Evolutionary conservation across 2,888 invertebrate species (phyloP).

Genomic region (Yponomeuta evonymella): DNA sequence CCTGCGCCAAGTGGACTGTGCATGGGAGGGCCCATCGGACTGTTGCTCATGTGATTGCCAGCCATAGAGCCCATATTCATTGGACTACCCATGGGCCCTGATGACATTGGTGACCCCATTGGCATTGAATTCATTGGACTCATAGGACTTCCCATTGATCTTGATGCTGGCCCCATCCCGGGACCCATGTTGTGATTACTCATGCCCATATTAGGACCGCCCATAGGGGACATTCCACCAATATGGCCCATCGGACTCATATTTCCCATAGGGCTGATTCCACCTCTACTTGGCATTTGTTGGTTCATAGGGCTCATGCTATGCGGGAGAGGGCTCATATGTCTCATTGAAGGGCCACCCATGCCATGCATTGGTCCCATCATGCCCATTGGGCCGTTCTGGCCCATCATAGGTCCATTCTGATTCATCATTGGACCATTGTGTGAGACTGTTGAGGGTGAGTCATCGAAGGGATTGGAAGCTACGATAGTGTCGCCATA

Average conservation of each 20-base stretch:
- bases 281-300: slow-evolving; percentile 79
- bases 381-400: slow-evolving; percentile 81
- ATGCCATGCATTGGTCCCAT: slow-evolving; percentile 79
- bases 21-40: slow-evolving; percentile 86
- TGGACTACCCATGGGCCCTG: slow-evolving; percentile 83
- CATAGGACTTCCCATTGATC: slow-evolving; percentile 84
- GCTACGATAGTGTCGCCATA: slow-evolving; percentile 96
- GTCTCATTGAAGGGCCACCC: slow-evolving; percentile 80
- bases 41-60: slow-evolving; percentile 79
- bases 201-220: slow-evolving; percentile 81
- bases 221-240: slow-evolving; percentile 83
- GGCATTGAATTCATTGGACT: slow-evolving; percentile 84
- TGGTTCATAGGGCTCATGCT: slow-evolving; percentile 79
- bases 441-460: slow-evolving; percentile 79
- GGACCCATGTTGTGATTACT: slow-evolving; percentile 79
- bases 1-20: slow-evolving; percentile 80
- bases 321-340: slow-evolving; percentile 78
- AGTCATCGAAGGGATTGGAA: slow-evolving; percentile 96
- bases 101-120: slow-evolving; percentile 82
- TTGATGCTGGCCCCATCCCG: slow-evolving; percentile 72
- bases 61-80: slow-evolving; percentile 81
- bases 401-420: slow-evolving; percentile 80
- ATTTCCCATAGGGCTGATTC: slow-evolving; percentile 81
- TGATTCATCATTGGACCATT: slow-evolving; percentile 79
- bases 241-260: slow-evolving; percentile 83